These are phyloP conservation scores for Arrhamphus sclerolepis DNA, from an alignment of 2,797 vertebrate genomes.

Conservation along the genomic window DNA sequence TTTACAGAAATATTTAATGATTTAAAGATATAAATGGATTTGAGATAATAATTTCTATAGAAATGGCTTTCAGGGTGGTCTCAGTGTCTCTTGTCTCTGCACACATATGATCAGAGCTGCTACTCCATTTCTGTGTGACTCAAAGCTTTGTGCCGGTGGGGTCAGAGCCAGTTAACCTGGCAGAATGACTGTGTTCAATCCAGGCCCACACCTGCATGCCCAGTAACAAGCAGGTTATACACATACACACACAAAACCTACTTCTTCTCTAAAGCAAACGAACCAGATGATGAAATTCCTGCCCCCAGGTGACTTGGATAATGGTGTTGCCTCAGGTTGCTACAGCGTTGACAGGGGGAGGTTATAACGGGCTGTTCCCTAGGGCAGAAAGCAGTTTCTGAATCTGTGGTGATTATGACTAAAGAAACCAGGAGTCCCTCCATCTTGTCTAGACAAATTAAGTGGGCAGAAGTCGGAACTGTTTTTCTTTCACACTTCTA, in stretches of 20 bases:
- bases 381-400: slow-evolving; percentile 16
- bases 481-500: slow-evolving; percentile 38
- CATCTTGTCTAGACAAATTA: slow-evolving; percentile 50
- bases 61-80: no score
- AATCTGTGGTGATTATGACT: slow-evolving; percentile 49
- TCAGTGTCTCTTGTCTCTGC: no score
- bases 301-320: slow-evolving; percentile 49
- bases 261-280: slow-evolving; percentile 15
- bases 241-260: background rate
- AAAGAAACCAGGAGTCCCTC: slow-evolving; percentile 44
- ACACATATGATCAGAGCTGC: no score
- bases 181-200: slow-evolving; percentile 2
- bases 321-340: slow-evolving; percentile 59
- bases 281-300: slow-evolving; percentile 59
- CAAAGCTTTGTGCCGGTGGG: no score
- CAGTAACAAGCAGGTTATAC: background rate
- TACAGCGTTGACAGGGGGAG: slow-evolving; percentile 27
- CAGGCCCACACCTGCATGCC: background rate
- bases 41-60: no score
- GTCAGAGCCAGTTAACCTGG: slow-evolving; percentile 20
- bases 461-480: slow-evolving; percentile 36
- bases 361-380: slow-evolving; percentile 33
- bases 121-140: no score
- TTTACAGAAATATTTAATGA: no score
- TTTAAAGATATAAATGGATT: no score